Evolutionary conservation across 2,113 vertebrate species (phyloP), one percentile per base, ranked within the genome.

Genomic region (Anoplopoma fimbria): DNA sequence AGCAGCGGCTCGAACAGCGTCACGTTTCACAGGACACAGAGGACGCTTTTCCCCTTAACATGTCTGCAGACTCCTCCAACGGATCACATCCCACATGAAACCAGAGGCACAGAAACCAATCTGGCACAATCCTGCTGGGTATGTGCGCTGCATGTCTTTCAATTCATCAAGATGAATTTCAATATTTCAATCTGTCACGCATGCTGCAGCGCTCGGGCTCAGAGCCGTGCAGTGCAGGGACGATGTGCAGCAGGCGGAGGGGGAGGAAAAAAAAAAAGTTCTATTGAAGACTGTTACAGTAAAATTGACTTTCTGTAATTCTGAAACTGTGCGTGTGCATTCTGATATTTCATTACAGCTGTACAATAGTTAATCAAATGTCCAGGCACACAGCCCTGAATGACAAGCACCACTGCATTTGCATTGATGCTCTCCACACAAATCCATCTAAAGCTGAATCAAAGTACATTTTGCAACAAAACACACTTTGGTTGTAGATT

Each of bases 121-220:
- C 71, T 61, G 61, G 73, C 62, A 47, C 70, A 45, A 21, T 65
- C 64, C 84, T 82, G 75, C 82, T 40, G 89, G 75, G 21, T 64
- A 38, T 87, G 78, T 69, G 76, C 23, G 0, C 80, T 1, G 53
- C 79, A n/a, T 62, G 67, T 77, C 69, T 67, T 79, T 83, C 40
- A 82, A 69, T 81, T 81, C 86, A 88, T 86, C 73, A 47, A 82
- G 65, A 81, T 36, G 71, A 68, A 84, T 89, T 85, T 82, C 88
- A 90, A 84, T 89, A 87, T 92, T 87, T 86, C 76, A 87, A 82
- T 91, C 83, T 36, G 89, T 88, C 87, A 85, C 27, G 40, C 77
- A 15, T n/a, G 84, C 81, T 78, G 80, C 82, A 78, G 82, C 77
- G 63, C 36, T 38, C 27, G 34, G n/a, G 67, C 60, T 1, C 51